Percentiles rank a stretch among this genome's conserved stretches.
Evolutionary conservation across 2,113 vertebrate genomes (phyloP).

Genomic region (Lophius piscatorius): DNA sequence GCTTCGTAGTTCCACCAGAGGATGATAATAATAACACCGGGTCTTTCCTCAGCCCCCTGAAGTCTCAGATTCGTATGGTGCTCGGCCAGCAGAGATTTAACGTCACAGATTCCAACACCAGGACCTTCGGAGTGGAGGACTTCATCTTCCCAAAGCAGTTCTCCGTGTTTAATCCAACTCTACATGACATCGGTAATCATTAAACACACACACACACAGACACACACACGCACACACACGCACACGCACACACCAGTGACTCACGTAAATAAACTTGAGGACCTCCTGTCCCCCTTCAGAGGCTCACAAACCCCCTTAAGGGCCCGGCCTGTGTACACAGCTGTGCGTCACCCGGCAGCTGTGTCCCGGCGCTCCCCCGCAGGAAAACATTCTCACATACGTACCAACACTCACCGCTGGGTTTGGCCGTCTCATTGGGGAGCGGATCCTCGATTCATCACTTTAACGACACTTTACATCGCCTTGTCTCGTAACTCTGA

Average conservation of each 20-base stretch:
- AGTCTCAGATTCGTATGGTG: conserved; percentile 84
- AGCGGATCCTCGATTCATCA: conserved; percentile 26
- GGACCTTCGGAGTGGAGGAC: conserved; percentile 84
- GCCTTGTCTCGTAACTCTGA: not conserved
- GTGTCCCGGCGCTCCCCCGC: conserved; percentile 33
- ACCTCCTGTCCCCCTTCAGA: too few species aligned
- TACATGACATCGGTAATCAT: conserved; percentile 91
- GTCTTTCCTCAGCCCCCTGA: conserved; percentile 78
- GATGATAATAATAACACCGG: not conserved
- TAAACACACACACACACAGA: conserved; percentile 19
- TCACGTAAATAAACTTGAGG: conserved; percentile 44
- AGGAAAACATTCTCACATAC: conserved; percentile 15
- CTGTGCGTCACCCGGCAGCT: conserved; percentile 68
- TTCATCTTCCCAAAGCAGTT: conserved; percentile 86
- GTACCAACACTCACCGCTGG: conserved; percentile 7
- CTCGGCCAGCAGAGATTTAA: conserved; percentile 94
- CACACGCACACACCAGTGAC: conserved; percentile 29
- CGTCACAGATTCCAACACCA: conserved; percentile 81
- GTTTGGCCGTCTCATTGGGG: conserved; percentile 9
- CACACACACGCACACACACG: not conserved
- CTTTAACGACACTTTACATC: too few species aligned
- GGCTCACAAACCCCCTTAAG: too few species aligned
- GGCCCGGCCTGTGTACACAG: conserved; percentile 53
- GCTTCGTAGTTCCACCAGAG: too few species aligned
- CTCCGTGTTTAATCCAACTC: conserved; percentile 84